Evolutionary conservation across 2,113 vertebrate genomes (phyloP).

Genomic region (Axis porcinus): DNA sequence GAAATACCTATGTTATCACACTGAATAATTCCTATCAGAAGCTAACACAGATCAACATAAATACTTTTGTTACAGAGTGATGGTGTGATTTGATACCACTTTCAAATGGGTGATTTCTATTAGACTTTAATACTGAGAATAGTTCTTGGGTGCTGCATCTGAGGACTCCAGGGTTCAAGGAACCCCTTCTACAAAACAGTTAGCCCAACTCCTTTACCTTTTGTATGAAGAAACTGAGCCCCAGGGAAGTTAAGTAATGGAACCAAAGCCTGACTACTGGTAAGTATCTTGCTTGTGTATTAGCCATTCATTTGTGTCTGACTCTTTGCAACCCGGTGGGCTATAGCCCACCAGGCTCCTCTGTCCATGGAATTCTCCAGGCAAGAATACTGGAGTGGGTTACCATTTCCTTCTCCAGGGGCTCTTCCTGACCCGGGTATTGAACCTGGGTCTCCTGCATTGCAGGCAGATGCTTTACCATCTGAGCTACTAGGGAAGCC

Average conservation of each 20-base stretch:
- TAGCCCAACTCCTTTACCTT: not conserved
- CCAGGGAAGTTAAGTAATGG: not conserved
- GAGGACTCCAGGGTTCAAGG: not conserved
- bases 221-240: not conserved
- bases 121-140: not conserved
- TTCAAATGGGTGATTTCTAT: not conserved
- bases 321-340: not conserved
- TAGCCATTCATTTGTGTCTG: not conserved
- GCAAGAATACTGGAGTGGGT: not conserved
- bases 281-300: not conserved
- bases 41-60: not conserved
- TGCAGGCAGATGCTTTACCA: not conserved
- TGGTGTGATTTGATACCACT: not conserved
- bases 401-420: not conserved
- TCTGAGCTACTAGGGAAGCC: not conserved
- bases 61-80: not conserved
- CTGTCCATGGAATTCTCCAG: not conserved
- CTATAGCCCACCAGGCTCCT: not conserved
- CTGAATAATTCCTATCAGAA: not conserved
- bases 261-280: not conserved
- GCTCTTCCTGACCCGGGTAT: not conserved
- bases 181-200: not conserved
- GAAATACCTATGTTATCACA: not conserved
- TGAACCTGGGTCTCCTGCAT: fast-evolving
- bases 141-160: not conserved